phyloP scores from a whole-genome alignment of 2,888 invertebrate species.

The Thymelicus lineola region DNA sequence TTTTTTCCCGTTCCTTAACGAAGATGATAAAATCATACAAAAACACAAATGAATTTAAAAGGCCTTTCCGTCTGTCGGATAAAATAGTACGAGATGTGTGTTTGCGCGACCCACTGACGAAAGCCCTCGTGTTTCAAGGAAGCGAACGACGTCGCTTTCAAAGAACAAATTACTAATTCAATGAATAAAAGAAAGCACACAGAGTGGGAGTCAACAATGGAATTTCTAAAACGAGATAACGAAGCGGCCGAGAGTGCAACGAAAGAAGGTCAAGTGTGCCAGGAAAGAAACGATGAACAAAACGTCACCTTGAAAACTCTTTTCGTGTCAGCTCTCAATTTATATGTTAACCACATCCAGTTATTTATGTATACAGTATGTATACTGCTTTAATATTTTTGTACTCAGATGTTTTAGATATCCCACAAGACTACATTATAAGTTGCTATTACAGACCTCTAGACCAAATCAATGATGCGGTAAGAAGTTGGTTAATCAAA shows the following conservation, averaged over 20 bases:
- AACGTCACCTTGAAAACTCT: conserved; percentile 32
- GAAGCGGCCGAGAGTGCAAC: conserved; percentile 30
- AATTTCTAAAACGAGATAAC: conserved; percentile 35
- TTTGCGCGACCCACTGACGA: conserved; percentile 15
- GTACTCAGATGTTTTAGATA: too few relatives aligned
- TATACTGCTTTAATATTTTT: neutral
- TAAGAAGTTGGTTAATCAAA: too few relatives aligned
- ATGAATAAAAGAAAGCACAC: conserved; percentile 33
- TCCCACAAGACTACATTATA: too few relatives aligned
- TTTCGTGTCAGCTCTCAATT: conserved; percentile 2
- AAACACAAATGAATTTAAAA: neutral
- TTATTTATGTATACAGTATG: neutral
- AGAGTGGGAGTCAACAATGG: conserved; percentile 19
- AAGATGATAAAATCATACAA: neutral
- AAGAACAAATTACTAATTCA: conserved; percentile 28
- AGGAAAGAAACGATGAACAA: conserved; percentile 24
- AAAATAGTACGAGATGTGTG: neutral
- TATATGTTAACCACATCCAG: neutral
- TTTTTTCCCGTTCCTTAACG: too few relatives aligned
- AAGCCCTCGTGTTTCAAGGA: conserved; percentile 8
- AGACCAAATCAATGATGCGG: too few relatives aligned
- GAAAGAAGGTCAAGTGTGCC: conserved; percentile 25
- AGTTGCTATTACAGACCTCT: too few relatives aligned
- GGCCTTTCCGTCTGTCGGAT: neutral
- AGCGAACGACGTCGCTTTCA: conserved; percentile 19